Evolutionary conservation across 2,888 invertebrate species (phyloP).

Genomic region (Baronia brevicornis): DNA sequence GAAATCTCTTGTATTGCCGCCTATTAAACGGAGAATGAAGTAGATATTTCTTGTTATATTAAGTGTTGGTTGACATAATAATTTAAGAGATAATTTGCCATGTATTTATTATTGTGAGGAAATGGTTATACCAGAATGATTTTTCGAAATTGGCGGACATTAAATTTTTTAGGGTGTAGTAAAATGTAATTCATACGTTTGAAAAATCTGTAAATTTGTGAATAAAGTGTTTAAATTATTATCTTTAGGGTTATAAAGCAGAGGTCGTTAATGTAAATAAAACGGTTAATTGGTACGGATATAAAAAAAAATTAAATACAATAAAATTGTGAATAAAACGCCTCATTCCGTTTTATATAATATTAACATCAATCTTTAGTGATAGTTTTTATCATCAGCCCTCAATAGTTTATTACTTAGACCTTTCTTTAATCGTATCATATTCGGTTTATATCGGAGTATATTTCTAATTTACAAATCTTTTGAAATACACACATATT

Average conservation of each 20-base stretch:
- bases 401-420: too few species aligned
- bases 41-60: too few species aligned
- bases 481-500: too few species aligned
- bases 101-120: slow-evolving; percentile 4
- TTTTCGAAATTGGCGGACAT: slow-evolving; percentile 1
- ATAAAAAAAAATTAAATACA: slow-evolving; percentile 7
- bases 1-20: too few species aligned
- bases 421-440: too few species aligned
- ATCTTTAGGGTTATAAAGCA: slow-evolving; percentile 6
- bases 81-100: slow-evolving; percentile 1
- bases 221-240: slow-evolving; percentile 7
- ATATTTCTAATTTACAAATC: too few species aligned
- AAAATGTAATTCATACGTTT: slow-evolving; percentile 11
- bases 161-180: slow-evolving; percentile 10
- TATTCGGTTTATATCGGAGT: too few species aligned
- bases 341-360: too few species aligned
- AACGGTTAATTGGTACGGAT: slow-evolving; percentile 10
- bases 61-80: slow-evolving; percentile 5
- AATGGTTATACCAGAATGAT: slow-evolving; percentile 2
- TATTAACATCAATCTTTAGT: too few species aligned
- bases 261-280: slow-evolving; percentile 11
- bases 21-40: too few species aligned
- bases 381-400: too few species aligned
- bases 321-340: too few species aligned
- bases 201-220: slow-evolving; percentile 10